Conservation (phyloP, 1,140 invertebrate genomes). For the Drosophila kurseongensis region DNA sequence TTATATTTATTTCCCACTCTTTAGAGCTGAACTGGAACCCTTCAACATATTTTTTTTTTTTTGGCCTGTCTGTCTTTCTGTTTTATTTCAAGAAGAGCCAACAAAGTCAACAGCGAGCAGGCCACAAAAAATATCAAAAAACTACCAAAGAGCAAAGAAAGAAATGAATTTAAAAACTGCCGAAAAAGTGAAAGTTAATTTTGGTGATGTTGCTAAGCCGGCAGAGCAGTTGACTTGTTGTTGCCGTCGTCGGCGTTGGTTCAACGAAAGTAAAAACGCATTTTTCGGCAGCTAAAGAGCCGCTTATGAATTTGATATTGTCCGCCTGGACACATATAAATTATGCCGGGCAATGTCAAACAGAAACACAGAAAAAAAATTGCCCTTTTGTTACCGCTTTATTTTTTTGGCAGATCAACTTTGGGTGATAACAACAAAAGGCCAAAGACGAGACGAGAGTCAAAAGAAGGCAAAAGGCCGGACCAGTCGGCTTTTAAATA, state of each 20-base stretch:
- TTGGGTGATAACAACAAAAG: conserved; percentile 57
- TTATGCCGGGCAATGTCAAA: conserved; percentile 69
- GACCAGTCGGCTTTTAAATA: conserved; percentile 37
- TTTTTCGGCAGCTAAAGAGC: conserved; percentile 64
- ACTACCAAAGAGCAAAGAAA: conserved; percentile 60
- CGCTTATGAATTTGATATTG: conserved; percentile 61
- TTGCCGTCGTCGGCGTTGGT: conserved; percentile 25
- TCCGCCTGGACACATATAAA: conserved; percentile 52
- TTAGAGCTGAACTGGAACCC: conserved; percentile 37
- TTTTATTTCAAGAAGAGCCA: conserved; percentile 54
- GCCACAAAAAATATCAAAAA: conserved; percentile 54
- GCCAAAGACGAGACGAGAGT: conserved; percentile 30
- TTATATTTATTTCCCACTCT: conserved; percentile 56
- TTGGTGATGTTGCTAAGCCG: conserved; percentile 76
- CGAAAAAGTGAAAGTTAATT: conserved; percentile 84
- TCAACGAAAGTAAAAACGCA: conserved; percentile 84
- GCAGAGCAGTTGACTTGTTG: conserved; percentile 43
- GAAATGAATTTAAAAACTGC: conserved; percentile 84
- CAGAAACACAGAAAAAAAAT: conserved; percentile 41
- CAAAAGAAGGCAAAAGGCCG: conserved; percentile 32
- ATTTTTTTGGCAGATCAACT: conserved; percentile 44
- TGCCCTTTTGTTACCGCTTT: conserved; percentile 57
- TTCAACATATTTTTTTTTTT: conserved; percentile 29
- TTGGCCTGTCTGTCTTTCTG: conserved; percentile 7
- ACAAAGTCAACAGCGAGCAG: conserved; percentile 27